Evolutionary conservation across 2,888 invertebrate species (phyloP).

Genomic region (Cephalotes varians): DNA sequence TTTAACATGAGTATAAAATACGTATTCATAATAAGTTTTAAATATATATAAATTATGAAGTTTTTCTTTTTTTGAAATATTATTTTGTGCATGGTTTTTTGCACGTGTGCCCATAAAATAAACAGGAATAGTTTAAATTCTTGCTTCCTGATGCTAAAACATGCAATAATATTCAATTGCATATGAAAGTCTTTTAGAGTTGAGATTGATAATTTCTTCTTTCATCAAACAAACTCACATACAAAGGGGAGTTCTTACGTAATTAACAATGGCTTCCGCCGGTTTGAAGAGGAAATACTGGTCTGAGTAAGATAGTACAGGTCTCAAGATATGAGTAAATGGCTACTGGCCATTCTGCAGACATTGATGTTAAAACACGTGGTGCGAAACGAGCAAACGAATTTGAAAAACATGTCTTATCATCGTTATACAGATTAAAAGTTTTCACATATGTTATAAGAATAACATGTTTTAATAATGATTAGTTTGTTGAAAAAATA

Average conservation of each 20-base stretch:
- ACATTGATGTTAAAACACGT: conserved; percentile 56
- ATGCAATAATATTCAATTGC: neutral
- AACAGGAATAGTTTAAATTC: neutral
- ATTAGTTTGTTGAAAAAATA: neutral
- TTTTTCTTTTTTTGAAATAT: neutral
- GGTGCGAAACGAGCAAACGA: neutral
- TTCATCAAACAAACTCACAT: neutral
- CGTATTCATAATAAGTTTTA: neutral
- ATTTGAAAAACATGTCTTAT: conserved; percentile 22
- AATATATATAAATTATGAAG: neutral
- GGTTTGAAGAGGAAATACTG: conserved; percentile 68
- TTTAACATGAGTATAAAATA: neutral
- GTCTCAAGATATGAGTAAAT: conserved; percentile 57
- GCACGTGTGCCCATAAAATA: neutral
- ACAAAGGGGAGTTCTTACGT: conserved; percentile 35
- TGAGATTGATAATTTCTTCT: neutral
- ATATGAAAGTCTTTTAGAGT: neutral
- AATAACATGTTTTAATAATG: neutral
- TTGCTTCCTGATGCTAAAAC: neutral
- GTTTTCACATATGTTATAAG: neutral
- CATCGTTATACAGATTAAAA: conserved; percentile 9
- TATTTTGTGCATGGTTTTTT: neutral
- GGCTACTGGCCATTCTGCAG: conserved; percentile 60
- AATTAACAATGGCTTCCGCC: conserved; percentile 53
- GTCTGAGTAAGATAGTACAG: conserved; percentile 58